Percentiles rank a stretch among this genome's conserved stretches.
Conservation (phyloP, 2,797 vertebrate species). For the Helostoma temminkii region DNA sequence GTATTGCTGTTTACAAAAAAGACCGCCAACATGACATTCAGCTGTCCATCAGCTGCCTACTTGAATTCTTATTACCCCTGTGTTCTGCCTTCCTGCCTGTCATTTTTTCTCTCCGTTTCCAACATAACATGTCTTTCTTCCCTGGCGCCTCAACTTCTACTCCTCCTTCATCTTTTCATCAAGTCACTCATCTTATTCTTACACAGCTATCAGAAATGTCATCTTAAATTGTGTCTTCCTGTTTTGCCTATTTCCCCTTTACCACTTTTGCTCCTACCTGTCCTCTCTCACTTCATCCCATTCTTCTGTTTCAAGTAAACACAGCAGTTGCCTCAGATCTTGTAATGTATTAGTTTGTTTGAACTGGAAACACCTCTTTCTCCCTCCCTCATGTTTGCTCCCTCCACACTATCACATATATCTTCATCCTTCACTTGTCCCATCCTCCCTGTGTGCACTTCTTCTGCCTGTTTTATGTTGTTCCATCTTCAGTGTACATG, state of each 20-base stretch:
- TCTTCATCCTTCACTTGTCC: slow-evolving; percentile 62
- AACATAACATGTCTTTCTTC: slow-evolving; percentile 38
- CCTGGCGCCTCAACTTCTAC: slow-evolving; percentile 23
- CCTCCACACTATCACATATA: slow-evolving; percentile 58
- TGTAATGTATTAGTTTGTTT: slow-evolving; percentile 58
- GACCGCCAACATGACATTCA: slow-evolving; percentile 67
- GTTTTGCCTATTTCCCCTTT: slow-evolving; percentile 16
- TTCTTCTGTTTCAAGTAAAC: slow-evolving; percentile 49
- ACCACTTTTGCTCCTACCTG: slow-evolving; percentile 14
- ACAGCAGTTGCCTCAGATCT: slow-evolving; percentile 48
- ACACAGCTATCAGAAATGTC: slow-evolving; percentile 37
- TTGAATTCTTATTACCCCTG: slow-evolving; percentile 58
- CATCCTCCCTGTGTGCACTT: slow-evolving; percentile 47
- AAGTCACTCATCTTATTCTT: slow-evolving; percentile 43
- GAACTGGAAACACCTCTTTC: slow-evolving; percentile 57
- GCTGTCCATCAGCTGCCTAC: slow-evolving; percentile 69
- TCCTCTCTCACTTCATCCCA: slow-evolving; percentile 26
- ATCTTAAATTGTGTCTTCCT: slow-evolving; percentile 29
- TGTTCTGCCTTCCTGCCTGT: slow-evolving; percentile 42
- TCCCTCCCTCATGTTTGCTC: slow-evolving; percentile 49
- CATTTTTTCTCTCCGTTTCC: slow-evolving; percentile 47
- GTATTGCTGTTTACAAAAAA: slow-evolving; percentile 60
- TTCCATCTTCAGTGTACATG: slow-evolving; percentile 30
- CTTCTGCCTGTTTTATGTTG: slow-evolving; percentile 58
- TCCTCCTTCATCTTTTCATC: slow-evolving; percentile 37